Evolutionary conservation across 1,140 invertebrate genomes (phyloP), one percentile per base, ranked within the genome.

Genomic region (Drosophila bocki): DNA sequence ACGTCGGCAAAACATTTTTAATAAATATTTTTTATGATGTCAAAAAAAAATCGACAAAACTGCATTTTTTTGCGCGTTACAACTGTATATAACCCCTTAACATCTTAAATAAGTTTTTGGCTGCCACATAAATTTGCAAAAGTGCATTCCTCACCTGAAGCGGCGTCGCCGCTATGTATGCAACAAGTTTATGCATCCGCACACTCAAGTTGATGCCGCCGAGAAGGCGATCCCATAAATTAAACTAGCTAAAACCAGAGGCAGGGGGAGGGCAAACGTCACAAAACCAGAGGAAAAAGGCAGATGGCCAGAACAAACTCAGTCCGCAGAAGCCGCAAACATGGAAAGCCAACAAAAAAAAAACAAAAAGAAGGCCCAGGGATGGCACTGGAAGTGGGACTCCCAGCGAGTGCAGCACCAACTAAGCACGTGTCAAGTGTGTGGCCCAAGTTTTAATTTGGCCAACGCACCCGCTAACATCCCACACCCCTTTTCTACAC

Each of bases 381-480:
- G 13, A 44, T 48, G 42, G 39, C 17, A 35, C 12, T 35, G 33
- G 37, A 7, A 62, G 8, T 12, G 22, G 19, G 35, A 29, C 44
- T 22, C 22, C 47, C 57, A 54, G 22, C 48, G 61, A 61, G 39
- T 58, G 51, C 42, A 53, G 48, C 75, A 72, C 51, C 50, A 65
- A 58, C 85, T 90, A 85, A 90, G 85, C 85, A 85, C 85, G 85
- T 85, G 85, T 90, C 85, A 90, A 90, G 85, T 80, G 82, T 76
- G 75, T 59, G 70, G 71, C 71, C 78, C 87, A 90, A 90, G 81
- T 82, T 88, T 90, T 90, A 90, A 90, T 90, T 90, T 90, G 81
- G 70, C 69, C 67, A 75, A 59, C 68, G 62, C 39, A 44, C 19
- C 54, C 67, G 26, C 75, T 7, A 41, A 8, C 35, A 33, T 9